Base-by-base conservation (phyloP, 1,140 invertebrate species). In the Penaeus vannamei region DNA sequence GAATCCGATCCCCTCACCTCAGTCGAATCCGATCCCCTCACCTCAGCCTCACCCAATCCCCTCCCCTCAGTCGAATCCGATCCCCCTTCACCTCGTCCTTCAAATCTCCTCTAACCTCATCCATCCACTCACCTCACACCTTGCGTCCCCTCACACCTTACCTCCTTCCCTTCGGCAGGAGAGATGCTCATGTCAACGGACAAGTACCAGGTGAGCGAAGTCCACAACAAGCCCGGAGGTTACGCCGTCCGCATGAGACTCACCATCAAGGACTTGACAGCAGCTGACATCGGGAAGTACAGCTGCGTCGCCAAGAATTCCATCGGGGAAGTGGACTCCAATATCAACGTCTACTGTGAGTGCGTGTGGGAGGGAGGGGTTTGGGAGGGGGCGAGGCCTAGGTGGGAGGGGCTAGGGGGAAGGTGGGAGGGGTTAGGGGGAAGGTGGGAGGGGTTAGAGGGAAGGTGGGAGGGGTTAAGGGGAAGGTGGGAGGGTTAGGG, bases 231-330 rank as follows among this genome's bases (percentile, higher is more conserved):
- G 61, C 84, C 87, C 0, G 64, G 85, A 0, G 91, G 88, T 23
- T 91, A 91, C 66, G 64, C 85, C 0, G 83, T 91, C 87, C 95
- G 96, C 92, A 97, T 98, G 97, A 96, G 95, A 92, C 94, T 98
- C 89, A 96, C 95, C 92, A 96, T 98, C 91, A 95, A 95, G 90
- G 95, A 95, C 91, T 95, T 97, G 80, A 95, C 94, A 87, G 93
- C 94, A 87, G 93, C 94, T 46, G 97, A 97, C 93, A 97, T 96
- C 92, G 97, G 96, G 26, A 95, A 95, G 7, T 97, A 97, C 93
- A 96, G 96, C 93, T 92, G 91, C 80, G 96, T 98, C 92, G 98
- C 98, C 76, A 97, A 97, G 93, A 99, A 99, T 94, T 96, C 96
- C 17, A 94, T 98, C 12, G 98, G 98, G 83, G 97, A 97, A 92